Evolutionary conservation across 2,888 invertebrate species (phyloP).

Genomic region (Heteromyza rotundicornis): DNA sequence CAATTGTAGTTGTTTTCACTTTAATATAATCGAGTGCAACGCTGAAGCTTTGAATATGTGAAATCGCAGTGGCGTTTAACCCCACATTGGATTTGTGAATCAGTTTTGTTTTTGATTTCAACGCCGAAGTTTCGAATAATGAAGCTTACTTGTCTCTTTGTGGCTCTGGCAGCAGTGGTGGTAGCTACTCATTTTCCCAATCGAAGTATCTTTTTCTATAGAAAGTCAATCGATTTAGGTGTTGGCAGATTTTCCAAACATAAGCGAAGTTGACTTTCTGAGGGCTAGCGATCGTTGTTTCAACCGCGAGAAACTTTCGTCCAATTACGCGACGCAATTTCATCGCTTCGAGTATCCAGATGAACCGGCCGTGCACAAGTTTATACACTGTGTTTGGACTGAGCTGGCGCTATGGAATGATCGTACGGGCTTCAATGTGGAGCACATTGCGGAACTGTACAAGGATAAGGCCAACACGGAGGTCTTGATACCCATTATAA

Average conservation of each 20-base stretch:
- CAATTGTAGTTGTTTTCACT: too few species aligned
- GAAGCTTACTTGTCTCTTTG: too few species aligned
- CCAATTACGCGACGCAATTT: slow-evolving; percentile 17
- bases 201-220: not conserved
- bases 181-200: too few species aligned
- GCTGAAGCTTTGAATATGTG: too few species aligned
- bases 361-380: slow-evolving; percentile 33
- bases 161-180: too few species aligned
- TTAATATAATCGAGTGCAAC: too few species aligned
- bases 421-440: slow-evolving; percentile 35
- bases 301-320: slow-evolving; percentile 12
- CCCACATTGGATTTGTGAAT: too few species aligned
- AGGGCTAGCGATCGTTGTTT: slow-evolving; percentile 28
- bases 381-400: slow-evolving; percentile 32
- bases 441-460: slow-evolving; percentile 36
- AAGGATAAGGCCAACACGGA: slow-evolving; percentile 37
- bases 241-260: slow-evolving; percentile 21
- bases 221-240: slow-evolving; percentile 8
- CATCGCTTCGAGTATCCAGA: slow-evolving; percentile 35
- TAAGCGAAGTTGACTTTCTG: slow-evolving; percentile 28
- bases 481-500: slow-evolving; percentile 35
- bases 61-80: too few species aligned
- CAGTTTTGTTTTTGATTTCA: too few species aligned
- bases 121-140: too few species aligned
- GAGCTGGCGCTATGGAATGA: slow-evolving; percentile 37